Evolutionary conservation across 2,113 vertebrate species (phyloP), one percentile per base, ranked within the genome.

Genomic region (Trematocara marginatum): DNA sequence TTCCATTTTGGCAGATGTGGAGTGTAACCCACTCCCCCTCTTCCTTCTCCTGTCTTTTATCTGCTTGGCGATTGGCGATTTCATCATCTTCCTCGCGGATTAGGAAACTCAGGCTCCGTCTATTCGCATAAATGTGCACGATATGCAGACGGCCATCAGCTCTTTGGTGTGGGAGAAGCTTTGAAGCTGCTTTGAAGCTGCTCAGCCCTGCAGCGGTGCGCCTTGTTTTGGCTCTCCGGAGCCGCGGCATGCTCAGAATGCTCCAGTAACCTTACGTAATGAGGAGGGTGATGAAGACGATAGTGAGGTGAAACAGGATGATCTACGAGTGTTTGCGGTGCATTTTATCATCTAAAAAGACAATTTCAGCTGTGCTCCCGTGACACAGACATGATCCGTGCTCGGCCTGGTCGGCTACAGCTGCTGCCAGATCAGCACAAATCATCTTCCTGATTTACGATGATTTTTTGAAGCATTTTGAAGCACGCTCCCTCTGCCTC

Each of bases 151-250:
- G 6, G 20, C 66, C 23, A 2, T 42, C 38, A 42, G 64, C 11
- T 29, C 23, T 29, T 29, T 74, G 69, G 5, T 47, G 69, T 29
- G 13, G 59, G 9, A 74, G 69, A 7, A 29, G 69, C 87, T 91
- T 84, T 89, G 88, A 89, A 88, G 83, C 76, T n/a, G 69, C 87
- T 91, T 84, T 89, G 86, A 89, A 88, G 83, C 76, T n/a, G 15
- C 10, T 7, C 13, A 13, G 83, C 82, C 85, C 85, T 38, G 85
- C 69, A 57, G 88, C 9, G 61, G 10, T 35, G 34, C 85, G 51
- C 71, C 40, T 83, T 53, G 4, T 80, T 78, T 15, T 54, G 76
- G 64, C 64, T 69, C 40, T 10, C 31, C 16, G 38, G 42, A 51
- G 20, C 56, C 4, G 16, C 38, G 5, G 52, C 45, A 20, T 35